Evolutionary conservation across 2,797 vertebrate genomes (phyloP).

Genomic region (Pipistrellus pipistrellus): DNA sequence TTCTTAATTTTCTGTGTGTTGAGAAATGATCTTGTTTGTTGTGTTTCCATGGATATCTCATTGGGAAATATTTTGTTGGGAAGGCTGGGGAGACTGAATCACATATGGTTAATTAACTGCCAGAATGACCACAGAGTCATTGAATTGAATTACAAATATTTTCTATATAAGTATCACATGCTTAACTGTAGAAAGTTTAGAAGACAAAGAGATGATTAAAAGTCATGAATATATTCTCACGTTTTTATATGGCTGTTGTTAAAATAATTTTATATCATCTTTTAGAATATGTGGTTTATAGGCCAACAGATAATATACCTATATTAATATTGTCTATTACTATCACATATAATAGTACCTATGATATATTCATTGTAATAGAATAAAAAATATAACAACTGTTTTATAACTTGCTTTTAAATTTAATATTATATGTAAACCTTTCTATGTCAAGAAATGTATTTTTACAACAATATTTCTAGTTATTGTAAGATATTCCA

Average conservation of each 20-base stretch:
- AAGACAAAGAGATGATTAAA: neutral
- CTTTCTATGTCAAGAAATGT: neutral
- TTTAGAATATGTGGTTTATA: conserved; percentile 37
- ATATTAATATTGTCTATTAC: neutral
- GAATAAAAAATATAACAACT: neutral
- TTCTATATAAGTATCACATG: neutral
- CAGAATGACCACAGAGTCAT: conserved; percentile 27
- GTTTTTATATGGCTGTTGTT: neutral
- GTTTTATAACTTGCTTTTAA: neutral
- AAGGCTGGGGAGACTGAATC: neutral
- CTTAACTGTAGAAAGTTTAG: conserved; percentile 43
- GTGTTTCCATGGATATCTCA: conserved; percentile 53
- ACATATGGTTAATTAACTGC: conserved; percentile 10
- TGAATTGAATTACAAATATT: conserved; percentile 38
- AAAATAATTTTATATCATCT: conserved; percentile 8
- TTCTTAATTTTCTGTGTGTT: conserved; percentile 13
- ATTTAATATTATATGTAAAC: neutral
- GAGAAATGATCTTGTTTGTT: conserved; percentile 49
- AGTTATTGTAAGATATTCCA: neutral
- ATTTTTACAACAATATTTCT: conserved; percentile 20
- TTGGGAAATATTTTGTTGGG: conserved; percentile 48
- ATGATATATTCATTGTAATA: neutral
- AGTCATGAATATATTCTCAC: neutral
- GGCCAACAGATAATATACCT: neutral
- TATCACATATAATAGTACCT: neutral